Base-by-base conservation (phyloP, 2,888 invertebrate species). In the Bhutanitis thaidina region DNA sequence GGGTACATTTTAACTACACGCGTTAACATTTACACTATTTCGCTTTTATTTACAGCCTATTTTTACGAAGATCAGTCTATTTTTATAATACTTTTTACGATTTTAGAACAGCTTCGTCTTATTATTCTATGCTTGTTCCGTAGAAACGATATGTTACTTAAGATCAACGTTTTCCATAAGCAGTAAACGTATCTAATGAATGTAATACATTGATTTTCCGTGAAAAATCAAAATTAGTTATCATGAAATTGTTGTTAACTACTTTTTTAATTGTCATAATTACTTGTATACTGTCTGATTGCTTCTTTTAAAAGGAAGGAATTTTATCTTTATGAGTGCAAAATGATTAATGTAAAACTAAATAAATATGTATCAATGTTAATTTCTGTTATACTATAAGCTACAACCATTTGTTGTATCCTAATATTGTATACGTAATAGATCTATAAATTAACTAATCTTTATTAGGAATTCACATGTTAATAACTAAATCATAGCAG, bases 1-100 rank as follows among this genome's bases (percentile, higher is more conserved):
- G 55, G 60, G 60, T 63, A 70, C 53, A 53, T 51, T 41, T 30
- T 29, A 32, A 12, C 13, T 44, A 55, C 44, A 67, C 66, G 64
- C 58, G 62, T 64, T 69, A 64, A 46, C 59, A 56, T 56, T 49
- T 58, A 58, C 58, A 66, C 53, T 59, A 61, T 56, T 55, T 44
- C 43, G 55, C 43, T 60, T 60, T 62, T 78, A 75, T 78, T 55
- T 77, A 82, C 76, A 81, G 71, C 71, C 67, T 71, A 64, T 57
- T 52, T 27, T 64, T 68, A 68, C 64, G 58, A 57, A 76, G 71
- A 74, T 83, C 83, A 83, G 83, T 83, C 83, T 83, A 82, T 82
- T 65, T 77, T 73, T 76, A 71, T 74, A 79, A 78, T 78, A 80
- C 76, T 78, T 47, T 43, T 14, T 52, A 40, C n/a, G 30, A 14